Evolutionary conservation across 2,888 invertebrate species (phyloP).

Genomic region (Tiliacea aurago): DNA sequence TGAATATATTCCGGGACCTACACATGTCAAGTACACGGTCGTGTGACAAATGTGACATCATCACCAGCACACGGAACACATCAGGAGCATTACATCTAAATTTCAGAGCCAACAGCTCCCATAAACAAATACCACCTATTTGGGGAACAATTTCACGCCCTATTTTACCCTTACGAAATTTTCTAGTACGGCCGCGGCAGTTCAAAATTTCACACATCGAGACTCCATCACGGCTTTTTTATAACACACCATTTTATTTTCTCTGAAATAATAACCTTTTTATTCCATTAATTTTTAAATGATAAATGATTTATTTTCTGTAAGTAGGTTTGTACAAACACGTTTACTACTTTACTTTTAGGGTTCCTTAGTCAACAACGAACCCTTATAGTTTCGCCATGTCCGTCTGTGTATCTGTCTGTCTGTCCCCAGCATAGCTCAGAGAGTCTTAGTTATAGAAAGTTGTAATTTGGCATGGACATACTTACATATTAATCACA

Average conservation of each 20-base stretch:
- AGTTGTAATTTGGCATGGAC: too few species aligned
- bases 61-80: constrained; percentile 74
- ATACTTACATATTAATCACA: too few species aligned
- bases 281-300: constrained; percentile 74
- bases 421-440: too few species aligned
- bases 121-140: constrained; percentile 88
- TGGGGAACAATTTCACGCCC: constrained; percentile 87
- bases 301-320: too few species aligned
- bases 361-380: too few species aligned
- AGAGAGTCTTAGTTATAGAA: too few species aligned
- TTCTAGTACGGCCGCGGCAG: constrained; percentile 81
- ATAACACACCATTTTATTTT: constrained; percentile 81
- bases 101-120: constrained; percentile 77
- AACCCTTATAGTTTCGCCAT: too few species aligned
- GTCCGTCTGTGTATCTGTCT: too few species aligned
- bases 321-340: too few species aligned
- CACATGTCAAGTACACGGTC: constrained; percentile 69
- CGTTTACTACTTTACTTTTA: too few species aligned
- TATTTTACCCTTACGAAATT: constrained; percentile 87
- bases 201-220: constrained; percentile 83
- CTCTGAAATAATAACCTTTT: constrained; percentile 80
- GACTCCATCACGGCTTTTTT: constrained; percentile 80
- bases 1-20: constrained; percentile 56
- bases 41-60: constrained; percentile 78
- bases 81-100: constrained; percentile 80